Percentiles rank a stretch among this genome's conserved stretches.
Evolutionary conservation across 2,797 vertebrate genomes (phyloP).

Genomic region (Gephyroberyx darwinii): DNA sequence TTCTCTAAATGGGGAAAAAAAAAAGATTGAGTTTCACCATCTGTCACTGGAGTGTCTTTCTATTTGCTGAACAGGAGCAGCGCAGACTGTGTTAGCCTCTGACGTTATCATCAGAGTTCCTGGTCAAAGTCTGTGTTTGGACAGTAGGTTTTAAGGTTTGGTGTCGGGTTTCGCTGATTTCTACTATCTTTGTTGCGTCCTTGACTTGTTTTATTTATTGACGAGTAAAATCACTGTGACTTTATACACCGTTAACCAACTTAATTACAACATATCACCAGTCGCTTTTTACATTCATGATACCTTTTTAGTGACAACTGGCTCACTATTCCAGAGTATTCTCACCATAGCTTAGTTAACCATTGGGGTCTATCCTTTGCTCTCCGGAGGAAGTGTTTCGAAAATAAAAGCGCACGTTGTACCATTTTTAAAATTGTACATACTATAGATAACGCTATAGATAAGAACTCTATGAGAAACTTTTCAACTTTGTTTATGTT

Average conservation of each 20-base stretch:
- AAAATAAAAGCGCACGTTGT: constrained; percentile 29
- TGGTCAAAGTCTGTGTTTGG: constrained; percentile 14
- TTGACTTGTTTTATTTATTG: constrained; percentile 54
- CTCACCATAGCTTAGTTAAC: constrained; percentile 19
- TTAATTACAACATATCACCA: not conserved
- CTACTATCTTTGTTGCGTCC: constrained; percentile 14
- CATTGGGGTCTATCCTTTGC: constrained; percentile 43
- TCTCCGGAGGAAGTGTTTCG: constrained; percentile 43
- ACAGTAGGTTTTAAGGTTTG: not conserved
- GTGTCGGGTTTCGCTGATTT: constrained; percentile 2
- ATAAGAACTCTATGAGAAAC: constrained; percentile 61
- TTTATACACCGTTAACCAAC: constrained; percentile 38
- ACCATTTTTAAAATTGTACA: constrained; percentile 72
- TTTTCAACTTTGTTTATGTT: constrained; percentile 70
- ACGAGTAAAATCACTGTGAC: constrained; percentile 73
- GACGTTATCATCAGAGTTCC: constrained; percentile 6
- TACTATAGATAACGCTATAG: constrained; percentile 65
- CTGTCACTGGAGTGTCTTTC: constrained; percentile 31
- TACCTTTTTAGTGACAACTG: constrained; percentile 11
- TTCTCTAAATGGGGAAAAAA: constrained; percentile 11
- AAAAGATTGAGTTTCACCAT: constrained; percentile 26
- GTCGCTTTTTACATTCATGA: constrained; percentile 38
- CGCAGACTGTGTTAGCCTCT: constrained; percentile 14
- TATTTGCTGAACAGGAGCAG: constrained; percentile 3
- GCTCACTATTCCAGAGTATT: constrained; percentile 71